Conservation (phyloP, 2,888 invertebrate genomes). For the Dioctria linearis region DNA sequence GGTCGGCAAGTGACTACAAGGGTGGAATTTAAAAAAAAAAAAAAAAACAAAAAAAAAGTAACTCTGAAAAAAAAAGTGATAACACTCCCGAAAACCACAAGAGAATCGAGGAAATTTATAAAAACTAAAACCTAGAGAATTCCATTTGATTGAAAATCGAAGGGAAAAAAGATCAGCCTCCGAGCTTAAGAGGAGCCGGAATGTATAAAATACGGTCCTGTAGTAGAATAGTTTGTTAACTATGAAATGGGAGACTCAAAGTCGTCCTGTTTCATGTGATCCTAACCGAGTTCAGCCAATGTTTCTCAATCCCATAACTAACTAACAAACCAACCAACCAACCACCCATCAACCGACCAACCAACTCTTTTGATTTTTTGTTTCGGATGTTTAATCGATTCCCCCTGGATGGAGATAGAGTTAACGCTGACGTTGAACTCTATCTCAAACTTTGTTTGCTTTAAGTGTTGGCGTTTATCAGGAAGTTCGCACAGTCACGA, state of each 20-base stretch:
- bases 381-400: constrained; percentile 43
- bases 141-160: constrained; percentile 44
- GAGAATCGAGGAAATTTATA: neutral
- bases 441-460: constrained; percentile 13
- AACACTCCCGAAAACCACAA: constrained; percentile 2
- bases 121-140: constrained; percentile 36
- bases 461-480: constrained; percentile 38
- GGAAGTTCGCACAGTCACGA: constrained; percentile 4
- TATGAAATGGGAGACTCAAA: neutral
- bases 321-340: neutral
- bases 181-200: neutral
- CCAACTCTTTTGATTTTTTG: constrained; percentile 3
- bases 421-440: neutral
- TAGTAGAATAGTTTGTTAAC: neutral
- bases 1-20: neutral
- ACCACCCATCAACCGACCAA: neutral
- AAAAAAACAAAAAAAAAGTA: too few species aligned
- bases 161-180: constrained; percentile 4
- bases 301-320: too few species aligned
- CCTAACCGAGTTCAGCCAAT: too few species aligned
- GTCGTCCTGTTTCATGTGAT: neutral
- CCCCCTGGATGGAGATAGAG: neutral
- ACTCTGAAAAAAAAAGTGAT: constrained; percentile 7
- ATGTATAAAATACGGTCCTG: neutral
- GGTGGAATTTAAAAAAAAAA: neutral